phyloP scores from a whole-genome alignment of 2,113 vertebrate species.

The Lepus americanus region DNA sequence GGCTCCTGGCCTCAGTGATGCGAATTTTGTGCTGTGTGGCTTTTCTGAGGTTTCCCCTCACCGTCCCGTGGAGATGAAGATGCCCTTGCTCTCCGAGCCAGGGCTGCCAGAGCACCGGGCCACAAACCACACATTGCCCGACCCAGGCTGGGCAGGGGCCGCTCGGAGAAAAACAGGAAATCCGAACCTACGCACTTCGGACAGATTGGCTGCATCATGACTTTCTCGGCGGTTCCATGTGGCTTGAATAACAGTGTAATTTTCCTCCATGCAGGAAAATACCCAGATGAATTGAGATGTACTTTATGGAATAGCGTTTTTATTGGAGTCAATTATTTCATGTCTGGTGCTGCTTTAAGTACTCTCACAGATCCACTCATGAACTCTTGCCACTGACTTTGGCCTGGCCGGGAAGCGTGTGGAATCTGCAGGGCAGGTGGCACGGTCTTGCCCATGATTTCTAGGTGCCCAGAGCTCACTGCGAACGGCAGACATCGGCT shows the following conservation, averaged over 20 bases:
- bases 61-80: neutral
- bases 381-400: neutral
- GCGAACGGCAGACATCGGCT: accelerated
- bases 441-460: accelerated
- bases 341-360: neutral
- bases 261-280: conserved; percentile 48
- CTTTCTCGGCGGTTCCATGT: conserved; percentile 52
- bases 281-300: neutral
- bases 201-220: neutral
- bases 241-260: conserved; percentile 51
- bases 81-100: conserved; percentile 8
- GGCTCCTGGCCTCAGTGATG: neutral
- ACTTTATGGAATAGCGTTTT: neutral
- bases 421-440: neutral
- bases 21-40: neutral
- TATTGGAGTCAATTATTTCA: conserved; percentile 28
- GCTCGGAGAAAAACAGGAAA: conserved; percentile 67
- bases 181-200: conserved; percentile 21
- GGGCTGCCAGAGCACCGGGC: neutral
- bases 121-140: neutral
- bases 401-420: neutral
- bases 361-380: neutral
- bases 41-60: conserved; percentile 33
- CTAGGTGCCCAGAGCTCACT: no score
- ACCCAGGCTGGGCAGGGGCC: neutral